Evolutionary conservation across 2,888 invertebrate genomes (phyloP).

Genomic region (Elysia crispata): DNA sequence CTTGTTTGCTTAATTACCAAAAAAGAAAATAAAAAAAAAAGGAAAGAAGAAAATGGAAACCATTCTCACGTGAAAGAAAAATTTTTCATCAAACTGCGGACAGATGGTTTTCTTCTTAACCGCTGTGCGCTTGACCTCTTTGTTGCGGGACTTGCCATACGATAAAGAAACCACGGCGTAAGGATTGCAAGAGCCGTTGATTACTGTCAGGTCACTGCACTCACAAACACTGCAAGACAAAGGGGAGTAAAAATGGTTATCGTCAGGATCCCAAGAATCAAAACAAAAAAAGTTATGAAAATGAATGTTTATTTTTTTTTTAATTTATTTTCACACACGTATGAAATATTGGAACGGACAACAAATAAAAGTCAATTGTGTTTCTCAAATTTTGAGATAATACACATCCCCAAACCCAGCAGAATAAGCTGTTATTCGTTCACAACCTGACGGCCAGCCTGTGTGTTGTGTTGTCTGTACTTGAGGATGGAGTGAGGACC

Average conservation of each 20-base stretch:
- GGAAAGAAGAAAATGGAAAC: too few relatives aligned
- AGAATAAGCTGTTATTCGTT: not conserved
- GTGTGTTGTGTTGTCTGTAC: constrained; percentile 68
- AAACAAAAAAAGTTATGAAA: too few relatives aligned
- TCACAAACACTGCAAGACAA: constrained; percentile 81
- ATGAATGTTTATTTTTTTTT: too few relatives aligned
- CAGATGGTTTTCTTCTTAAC: constrained; percentile 93
- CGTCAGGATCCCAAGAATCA: too few relatives aligned
- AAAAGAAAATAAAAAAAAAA: too few relatives aligned
- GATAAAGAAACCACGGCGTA: constrained; percentile 88
- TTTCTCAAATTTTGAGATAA: too few relatives aligned
- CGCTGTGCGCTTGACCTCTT: constrained; percentile 84
- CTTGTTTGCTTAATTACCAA: too few relatives aligned
- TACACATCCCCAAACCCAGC: not conserved
- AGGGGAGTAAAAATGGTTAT: too few relatives aligned
- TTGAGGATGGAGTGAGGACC: constrained; percentile 78
- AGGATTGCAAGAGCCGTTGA: constrained; percentile 94
- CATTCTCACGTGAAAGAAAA: constrained; percentile 88
- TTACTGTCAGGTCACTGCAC: constrained; percentile 91
- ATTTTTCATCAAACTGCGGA: constrained; percentile 92
- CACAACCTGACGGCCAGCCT: constrained; percentile 79
- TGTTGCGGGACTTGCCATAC: constrained; percentile 84
- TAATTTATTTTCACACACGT: too few relatives aligned
- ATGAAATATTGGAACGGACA: too few relatives aligned
- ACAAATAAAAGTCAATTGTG: too few relatives aligned